Evolutionary conservation across 92 coral and sea anemone species (phyloP), one percentile per base, ranked within the genome.

Genomic region (Bergia puertoricense): DNA sequence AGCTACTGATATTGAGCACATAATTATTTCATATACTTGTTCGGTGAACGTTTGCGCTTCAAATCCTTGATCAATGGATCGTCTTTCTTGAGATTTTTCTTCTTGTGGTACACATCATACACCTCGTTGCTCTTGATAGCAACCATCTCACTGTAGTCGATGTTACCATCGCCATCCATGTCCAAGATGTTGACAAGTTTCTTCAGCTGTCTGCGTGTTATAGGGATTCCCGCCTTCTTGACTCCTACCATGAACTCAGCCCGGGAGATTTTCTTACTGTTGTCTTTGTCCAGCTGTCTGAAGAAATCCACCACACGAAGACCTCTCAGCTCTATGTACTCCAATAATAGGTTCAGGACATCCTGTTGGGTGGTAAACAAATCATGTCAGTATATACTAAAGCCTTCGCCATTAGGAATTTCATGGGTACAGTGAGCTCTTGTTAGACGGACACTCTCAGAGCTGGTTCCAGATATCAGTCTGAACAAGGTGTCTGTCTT

Each of bases 181-280:
- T 96, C 99, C 67, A 96, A 92, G 71, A 96, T 92, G 76, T 89
- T 91, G 37, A 95, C 95, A 5, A 96, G 95, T 68, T 96, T 96
- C 81, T 94, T 92, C 10, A 96, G 91, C 73, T 96, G 98, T 66
- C 89, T 92, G 82, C 96, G 85, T 7, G 99, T 96, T 92, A 96
- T 94, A 14, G 99, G 99, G 38, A 96, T 93, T 0, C 99, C 99
- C 1, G 98, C 92, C 77, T 92, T 92, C 88, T 95, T 96, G 4
- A 95, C 96, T 4, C 99, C 99, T 5, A 91, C 95, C 95, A 94
- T 92, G 91, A 96, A 95, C 77, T 95, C 99, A n/a, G 95, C 96
- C 57, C 93, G 93, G 36, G 99, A 84, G 80, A 96, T 89, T 73
- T 88, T 94, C 89, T 94, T 96, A 73, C 91, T 92, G 91, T 93